These are phyloP conservation scores for Nephotettix cincticeps DNA, from an alignment of 1,140 invertebrate genomes.

Conservation along the genomic window DNA sequence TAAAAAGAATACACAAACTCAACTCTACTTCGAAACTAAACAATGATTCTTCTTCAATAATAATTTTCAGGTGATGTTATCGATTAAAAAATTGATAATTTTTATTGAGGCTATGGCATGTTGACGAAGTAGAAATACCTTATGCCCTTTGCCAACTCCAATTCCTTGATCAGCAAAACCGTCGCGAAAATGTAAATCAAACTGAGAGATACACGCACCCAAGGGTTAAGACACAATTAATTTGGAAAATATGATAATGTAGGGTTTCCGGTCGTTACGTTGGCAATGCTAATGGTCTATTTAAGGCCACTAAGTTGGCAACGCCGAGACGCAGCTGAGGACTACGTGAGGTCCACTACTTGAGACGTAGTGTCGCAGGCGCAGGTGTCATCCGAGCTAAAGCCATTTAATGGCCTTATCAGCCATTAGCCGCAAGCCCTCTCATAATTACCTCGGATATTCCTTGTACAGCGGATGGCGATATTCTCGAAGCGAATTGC, in stretches of 20 bases:
- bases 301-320: conserved; percentile 10
- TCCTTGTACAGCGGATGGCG: conserved; percentile 7
- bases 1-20: no score
- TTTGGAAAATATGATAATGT: conserved; percentile 1
- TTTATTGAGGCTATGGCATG: no score
- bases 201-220: not conserved
- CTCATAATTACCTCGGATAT: not conserved
- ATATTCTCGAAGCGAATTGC: no score
- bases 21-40: no score
- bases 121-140: no score
- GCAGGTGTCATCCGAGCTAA: not conserved
- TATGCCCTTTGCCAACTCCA: no score
- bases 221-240: not conserved
- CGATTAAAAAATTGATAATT: no score
- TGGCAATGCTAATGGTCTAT: conserved; percentile 10
- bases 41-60: no score
- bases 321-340: not conserved
- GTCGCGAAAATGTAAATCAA: no score
- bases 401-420: conserved; percentile 11
- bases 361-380: not conserved
- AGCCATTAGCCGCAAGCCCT: not conserved
- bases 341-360: conserved; percentile 1
- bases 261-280: not conserved
- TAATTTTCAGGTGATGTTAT: no score
- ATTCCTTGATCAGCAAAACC: no score